Evolutionary conservation across 37 sponge, comb jelly and placozoan species (phyloP).

Genomic region (Hormiphora californensis): DNA sequence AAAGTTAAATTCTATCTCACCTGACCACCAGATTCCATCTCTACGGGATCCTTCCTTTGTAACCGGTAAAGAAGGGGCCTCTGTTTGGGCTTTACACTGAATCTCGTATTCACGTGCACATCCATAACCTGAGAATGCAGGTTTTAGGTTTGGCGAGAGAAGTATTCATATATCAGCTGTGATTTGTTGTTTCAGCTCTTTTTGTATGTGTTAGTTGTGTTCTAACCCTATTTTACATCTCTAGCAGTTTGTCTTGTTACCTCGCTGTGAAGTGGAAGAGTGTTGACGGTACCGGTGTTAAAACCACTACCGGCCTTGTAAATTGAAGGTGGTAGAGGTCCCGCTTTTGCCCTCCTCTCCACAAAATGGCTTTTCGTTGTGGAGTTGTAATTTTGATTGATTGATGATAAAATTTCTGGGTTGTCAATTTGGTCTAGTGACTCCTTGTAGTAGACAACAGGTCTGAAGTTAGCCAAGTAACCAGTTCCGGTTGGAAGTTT

Average conservation of each 20-base stretch:
- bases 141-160: too few species aligned
- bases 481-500: slow-evolving; percentile 73
- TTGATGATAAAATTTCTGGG: slow-evolving; percentile 63
- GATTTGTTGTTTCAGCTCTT: too few species aligned
- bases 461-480: slow-evolving; percentile 81
- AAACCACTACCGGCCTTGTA: slow-evolving; percentile 44
- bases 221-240: too few species aligned
- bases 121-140: slow-evolving; percentile 20
- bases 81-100: slow-evolving; percentile 9
- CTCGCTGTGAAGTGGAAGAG: slow-evolving; percentile 39
- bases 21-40: slow-evolving; percentile 57
- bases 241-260: too few species aligned
- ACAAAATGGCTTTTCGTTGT: slow-evolving; percentile 30
- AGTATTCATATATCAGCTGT: too few species aligned
- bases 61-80: slow-evolving; percentile 25
- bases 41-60: slow-evolving; percentile 59
- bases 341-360: slow-evolving; percentile 37
- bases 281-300: slow-evolving; percentile 34
- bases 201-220: too few species aligned
- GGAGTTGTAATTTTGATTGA: slow-evolving; percentile 9
- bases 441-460: slow-evolving; percentile 73
- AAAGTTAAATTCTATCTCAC: background rate
- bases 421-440: slow-evolving; percentile 73
- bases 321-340: slow-evolving; percentile 1
- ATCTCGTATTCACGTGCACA: slow-evolving; percentile 59